Conservation (phyloP, 2,888 invertebrate species). For the Drosophila heteroneura region DNA sequence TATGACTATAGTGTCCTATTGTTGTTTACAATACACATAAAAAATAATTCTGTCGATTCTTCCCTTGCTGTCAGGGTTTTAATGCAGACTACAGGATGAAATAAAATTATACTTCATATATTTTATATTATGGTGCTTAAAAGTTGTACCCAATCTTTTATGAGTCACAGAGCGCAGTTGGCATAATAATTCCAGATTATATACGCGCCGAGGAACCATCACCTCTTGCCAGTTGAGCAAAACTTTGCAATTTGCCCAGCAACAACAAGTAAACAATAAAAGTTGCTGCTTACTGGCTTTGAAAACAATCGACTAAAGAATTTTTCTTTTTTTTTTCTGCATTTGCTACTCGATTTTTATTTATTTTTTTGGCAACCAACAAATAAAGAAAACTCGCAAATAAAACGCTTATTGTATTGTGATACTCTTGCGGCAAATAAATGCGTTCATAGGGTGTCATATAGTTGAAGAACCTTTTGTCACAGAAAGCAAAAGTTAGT, state of each 20-base stretch:
- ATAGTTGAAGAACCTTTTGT: neutral
- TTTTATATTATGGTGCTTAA: constrained; percentile 32
- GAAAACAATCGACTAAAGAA: constrained; percentile 38
- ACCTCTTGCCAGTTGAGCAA: constrained; percentile 28
- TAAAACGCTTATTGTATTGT: constrained; percentile 31
- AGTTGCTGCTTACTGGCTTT: constrained; percentile 44
- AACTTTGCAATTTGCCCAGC: constrained; percentile 59
- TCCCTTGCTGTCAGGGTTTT: neutral
- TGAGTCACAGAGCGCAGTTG: constrained; percentile 34
- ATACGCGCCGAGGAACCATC: constrained; percentile 36
- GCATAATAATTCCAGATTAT: constrained; percentile 67
- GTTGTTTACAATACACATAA: neutral
- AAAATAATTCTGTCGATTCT: neutral
- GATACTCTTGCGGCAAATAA: constrained; percentile 13
- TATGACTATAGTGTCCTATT: neutral
- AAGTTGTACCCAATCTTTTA: constrained; percentile 55
- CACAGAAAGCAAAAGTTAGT: neutral
- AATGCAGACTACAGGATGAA: constrained; percentile 5
- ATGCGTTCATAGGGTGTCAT: neutral
- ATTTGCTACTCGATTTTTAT: constrained; percentile 36
- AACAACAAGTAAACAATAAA: constrained; percentile 42
- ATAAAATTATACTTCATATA: constrained; percentile 31
- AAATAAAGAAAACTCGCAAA: constrained; percentile 26
- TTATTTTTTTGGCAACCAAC: constrained; percentile 7
- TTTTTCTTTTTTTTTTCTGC: constrained; percentile 25